Evolutionary conservation across 1,140 invertebrate species (phyloP), one percentile per base, ranked within the genome.

Genomic region (Anthonomus grandis): DNA sequence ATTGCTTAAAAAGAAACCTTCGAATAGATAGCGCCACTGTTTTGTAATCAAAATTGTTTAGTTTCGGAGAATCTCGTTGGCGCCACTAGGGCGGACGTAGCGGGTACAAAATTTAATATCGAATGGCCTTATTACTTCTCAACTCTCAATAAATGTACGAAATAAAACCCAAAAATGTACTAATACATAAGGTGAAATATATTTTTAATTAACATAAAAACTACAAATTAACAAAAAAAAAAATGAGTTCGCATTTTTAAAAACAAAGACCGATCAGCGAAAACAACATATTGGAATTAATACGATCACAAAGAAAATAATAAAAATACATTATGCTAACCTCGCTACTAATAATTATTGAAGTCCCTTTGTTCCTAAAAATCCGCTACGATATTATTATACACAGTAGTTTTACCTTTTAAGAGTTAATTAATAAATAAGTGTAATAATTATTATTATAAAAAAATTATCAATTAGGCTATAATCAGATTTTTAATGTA

Each of bases 391-490:
- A 22, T 41, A 22, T 45, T 8, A 9, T 8, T 24, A 22, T 10
- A 6, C 10, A 21, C 24, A 9, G 42, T 22, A 13, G 6, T 46
- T 46, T 8, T n/a, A 46, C 44, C 24, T 12, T n/a, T 31, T 17
- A 15, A 12, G 47, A 39, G 23, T 56, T 56, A 47, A 47, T 44
- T 42, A 57, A 57, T 57, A 50, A 50, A 13, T n/a, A 47, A 55
- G 24, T 12, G 6, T 22, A 57, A 57, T 34, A 49, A 49, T 27
- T 21, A 57, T 34, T 49, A 46, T n/a, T n/a, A n/a, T n/a, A n/a
- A n/a, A n/a, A 23, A n/a, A 55, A 44, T 22, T 53, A 56, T 50
- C 39, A 59, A 63, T 65, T 62, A 62, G 57, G 58, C 63, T 65
- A 65, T 57, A n/a, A n/a, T n/a, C 31, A 39, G 39, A 53, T 54